Percentiles rank a stretch among this genome's conserved stretches.
Evolutionary conservation across 2,113 vertebrate species (phyloP).

Genomic region (Rhadina sibilatrix): DNA sequence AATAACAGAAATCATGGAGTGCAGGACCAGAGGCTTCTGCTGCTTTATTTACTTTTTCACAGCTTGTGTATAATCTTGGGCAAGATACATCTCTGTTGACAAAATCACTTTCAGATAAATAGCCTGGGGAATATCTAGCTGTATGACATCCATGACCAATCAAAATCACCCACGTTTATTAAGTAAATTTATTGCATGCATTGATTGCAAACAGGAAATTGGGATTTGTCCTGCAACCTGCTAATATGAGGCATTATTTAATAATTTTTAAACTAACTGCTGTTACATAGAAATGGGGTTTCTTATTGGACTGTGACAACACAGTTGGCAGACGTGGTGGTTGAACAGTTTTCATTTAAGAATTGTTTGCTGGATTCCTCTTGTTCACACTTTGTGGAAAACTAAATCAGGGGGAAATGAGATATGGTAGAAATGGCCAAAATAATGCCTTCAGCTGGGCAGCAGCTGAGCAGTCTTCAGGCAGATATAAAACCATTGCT

Average conservation of each 20-base stretch:
- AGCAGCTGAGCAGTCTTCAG: background rate
- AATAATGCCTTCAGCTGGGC: background rate
- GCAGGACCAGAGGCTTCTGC: background rate
- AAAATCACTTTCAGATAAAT: background rate
- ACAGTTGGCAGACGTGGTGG: background rate
- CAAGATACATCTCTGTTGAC: background rate
- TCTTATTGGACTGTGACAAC: background rate
- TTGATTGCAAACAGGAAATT: background rate
- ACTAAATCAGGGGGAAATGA: background rate
- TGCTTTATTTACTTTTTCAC: background rate
- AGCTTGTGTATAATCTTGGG: background rate
- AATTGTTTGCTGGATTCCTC: background rate
- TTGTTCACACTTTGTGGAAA: background rate
- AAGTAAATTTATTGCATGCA: background rate
- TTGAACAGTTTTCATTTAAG: background rate
- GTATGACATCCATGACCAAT: background rate
- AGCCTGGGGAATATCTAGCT: background rate
- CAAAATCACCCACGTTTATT: background rate
- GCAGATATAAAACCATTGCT: background rate
- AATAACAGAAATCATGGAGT: background rate
- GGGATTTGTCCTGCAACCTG: background rate
- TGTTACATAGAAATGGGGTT: background rate
- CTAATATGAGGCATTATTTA: background rate
- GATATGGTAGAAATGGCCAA: background rate
- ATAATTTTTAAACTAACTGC: background rate